Evolutionary conservation across 37 sponge, comb jelly and placozoan species (phyloP), one percentile per base, ranked within the genome.

Genomic region (Corticium candelabrum): DNA sequence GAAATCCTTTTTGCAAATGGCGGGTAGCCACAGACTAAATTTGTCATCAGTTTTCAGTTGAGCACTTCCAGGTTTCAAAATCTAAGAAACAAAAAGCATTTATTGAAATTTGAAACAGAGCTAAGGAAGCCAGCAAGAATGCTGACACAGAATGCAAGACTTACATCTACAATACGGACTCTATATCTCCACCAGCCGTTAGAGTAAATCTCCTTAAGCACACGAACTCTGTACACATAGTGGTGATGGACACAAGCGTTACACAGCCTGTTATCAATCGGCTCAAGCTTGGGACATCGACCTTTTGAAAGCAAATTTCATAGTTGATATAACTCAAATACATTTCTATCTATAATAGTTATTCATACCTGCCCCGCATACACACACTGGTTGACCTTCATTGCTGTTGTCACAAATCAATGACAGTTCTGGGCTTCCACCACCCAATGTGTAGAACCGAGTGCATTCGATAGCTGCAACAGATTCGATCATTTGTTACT

Each of bases 301-400:
- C 62, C 62, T 50, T n/a, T n/a, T n/a, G n/a, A n/a, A n/a, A n/a
- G n/a, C n/a, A n/a, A 50, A 50, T 50, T 50, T 50, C 21, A 50
- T 50, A n/a, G n/a, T n/a, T n/a, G n/a, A n/a, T n/a, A n/a, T n/a
- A n/a, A n/a, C n/a, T n/a, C n/a, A n/a, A n/a, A n/a, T n/a, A 21
- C 62, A 50, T 21, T 21, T 21, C 11, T 27, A 50, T 50, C 62
- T 50, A 21, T 50, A 50, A 11, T 21, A 50, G 15, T 11, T 50
- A 11, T 50, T 50, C 21, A 27, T 50, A 50, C 62, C 62, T 50
- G 62, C 62, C 11, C 62, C 62, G 62, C 62, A 50, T 27, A 50
- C 21, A 21, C 62, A 50, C 21, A 50, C 11, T 21, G 62, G 62
- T 50, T 50, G n/a, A n/a, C n/a, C n/a, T n/a, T n/a, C n/a, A n/a